Evolutionary conservation across 2,888 invertebrate species (phyloP).

Genomic region (Drosophila anomalata): DNA sequence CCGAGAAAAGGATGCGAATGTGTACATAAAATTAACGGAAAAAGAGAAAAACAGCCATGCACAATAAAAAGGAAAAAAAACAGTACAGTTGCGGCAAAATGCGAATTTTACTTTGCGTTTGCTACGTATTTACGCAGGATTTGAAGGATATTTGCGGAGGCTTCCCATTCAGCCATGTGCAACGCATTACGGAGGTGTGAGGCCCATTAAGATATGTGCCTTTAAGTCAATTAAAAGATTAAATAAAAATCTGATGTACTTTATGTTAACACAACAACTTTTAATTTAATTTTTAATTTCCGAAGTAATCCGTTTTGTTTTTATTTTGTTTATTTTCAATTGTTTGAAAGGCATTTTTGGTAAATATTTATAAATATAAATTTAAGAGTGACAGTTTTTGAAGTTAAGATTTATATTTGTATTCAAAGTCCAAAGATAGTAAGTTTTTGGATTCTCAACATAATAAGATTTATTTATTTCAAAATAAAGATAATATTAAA

Average conservation of each 20-base stretch:
- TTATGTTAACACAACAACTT: background rate
- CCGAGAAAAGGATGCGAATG: slow-evolving; percentile 56
- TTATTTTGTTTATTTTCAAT: background rate
- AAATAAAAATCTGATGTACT: background rate
- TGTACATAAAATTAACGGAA: slow-evolving; percentile 67
- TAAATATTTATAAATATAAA: no score
- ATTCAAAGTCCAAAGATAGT: no score
- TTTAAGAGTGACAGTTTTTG: no score
- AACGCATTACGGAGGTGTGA: background rate
- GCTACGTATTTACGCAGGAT: slow-evolving; percentile 65
- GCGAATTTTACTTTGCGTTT: slow-evolving; percentile 52
- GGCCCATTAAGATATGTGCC: background rate
- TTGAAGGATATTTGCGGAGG: slow-evolving; percentile 61
- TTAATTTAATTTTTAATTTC: background rate
- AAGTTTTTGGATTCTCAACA: no score
- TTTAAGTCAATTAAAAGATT: slow-evolving; percentile 1
- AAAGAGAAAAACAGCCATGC: slow-evolving; percentile 43
- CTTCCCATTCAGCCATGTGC: background rate
- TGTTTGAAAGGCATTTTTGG: no score
- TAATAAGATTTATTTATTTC: no score
- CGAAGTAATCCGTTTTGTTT: background rate
- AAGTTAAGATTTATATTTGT: no score
- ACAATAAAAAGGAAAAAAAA: slow-evolving; percentile 49
- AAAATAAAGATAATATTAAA: no score
- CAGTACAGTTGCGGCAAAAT: slow-evolving; percentile 72